phyloP scores from a whole-genome alignment of 2,888 invertebrate genomes.

The Deilephila elpenor region DNA sequence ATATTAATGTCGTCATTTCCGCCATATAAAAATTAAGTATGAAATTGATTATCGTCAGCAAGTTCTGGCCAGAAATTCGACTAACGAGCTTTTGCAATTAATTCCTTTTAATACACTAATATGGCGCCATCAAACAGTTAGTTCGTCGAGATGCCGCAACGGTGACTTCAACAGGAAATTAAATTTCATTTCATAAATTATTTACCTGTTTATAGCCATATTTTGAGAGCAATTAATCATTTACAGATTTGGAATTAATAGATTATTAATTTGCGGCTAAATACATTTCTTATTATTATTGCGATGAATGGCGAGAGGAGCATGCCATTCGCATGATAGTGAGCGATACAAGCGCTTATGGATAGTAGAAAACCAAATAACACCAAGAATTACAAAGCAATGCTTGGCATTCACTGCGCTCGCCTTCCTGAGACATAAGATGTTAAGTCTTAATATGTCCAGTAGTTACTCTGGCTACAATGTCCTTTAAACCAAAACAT shows the following conservation, averaged over 20 bases:
- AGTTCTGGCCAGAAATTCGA: conserved; percentile 20
- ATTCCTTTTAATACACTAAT: conserved; percentile 24
- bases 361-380: no score
- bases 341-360: no score
- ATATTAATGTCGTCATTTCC: no score
- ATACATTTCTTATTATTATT: not conserved
- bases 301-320: no score
- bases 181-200: conserved; percentile 9
- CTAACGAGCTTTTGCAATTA: conserved; percentile 20
- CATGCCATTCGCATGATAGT: no score
- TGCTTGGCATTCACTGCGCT: no score
- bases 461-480: no score
- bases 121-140: conserved; percentile 19
- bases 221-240: not conserved
- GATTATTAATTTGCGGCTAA: not conserved
- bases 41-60: conserved; percentile 5
- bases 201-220: not conserved
- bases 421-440: no score
- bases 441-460: no score
- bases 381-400: no score
- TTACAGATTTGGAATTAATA: not conserved
- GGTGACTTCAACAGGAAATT: conserved; percentile 25
- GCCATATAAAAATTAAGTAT: conserved; percentile 9
- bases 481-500: no score
- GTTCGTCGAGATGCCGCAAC: conserved; percentile 4